Evolutionary conservation across 1,140 invertebrate genomes (phyloP).

Genomic region (Drosophila pectinifera): DNA sequence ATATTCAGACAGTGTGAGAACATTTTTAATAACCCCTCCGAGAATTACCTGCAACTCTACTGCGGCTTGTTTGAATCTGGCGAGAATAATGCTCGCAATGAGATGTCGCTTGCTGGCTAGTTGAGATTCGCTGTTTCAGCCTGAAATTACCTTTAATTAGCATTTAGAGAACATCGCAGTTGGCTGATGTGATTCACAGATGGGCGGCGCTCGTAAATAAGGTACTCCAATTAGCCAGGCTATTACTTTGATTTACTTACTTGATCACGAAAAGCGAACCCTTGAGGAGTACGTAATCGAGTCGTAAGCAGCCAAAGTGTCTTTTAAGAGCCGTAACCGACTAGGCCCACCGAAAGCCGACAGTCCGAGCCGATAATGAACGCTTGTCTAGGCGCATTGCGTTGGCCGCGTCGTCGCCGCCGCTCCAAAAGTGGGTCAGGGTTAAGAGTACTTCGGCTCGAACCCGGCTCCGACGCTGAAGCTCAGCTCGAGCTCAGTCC

Average conservation of each 20-base stretch:
- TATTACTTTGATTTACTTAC: constrained; percentile 44
- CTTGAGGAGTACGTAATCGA: constrained; percentile 27
- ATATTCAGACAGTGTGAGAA: constrained; percentile 70
- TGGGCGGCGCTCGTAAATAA: constrained; percentile 22
- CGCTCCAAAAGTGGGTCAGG: constrained; percentile 72
- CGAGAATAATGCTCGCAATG: constrained; percentile 45
- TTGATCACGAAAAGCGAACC: constrained; percentile 25
- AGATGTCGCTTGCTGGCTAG: constrained; percentile 59
- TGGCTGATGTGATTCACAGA: constrained; percentile 38
- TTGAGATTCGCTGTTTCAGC: constrained; percentile 18
- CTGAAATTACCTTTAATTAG: constrained; percentile 71
- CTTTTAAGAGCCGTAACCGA: constrained; percentile 37
- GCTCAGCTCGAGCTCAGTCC: background rate
- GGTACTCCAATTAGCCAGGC: constrained; percentile 34
- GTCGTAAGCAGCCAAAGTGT: constrained; percentile 18
- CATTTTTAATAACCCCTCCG: constrained; percentile 63
- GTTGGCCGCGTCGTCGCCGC: constrained; percentile 24
- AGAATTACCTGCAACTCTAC: constrained; percentile 55
- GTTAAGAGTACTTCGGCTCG: constrained; percentile 76
- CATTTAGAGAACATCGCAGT: constrained; percentile 63
- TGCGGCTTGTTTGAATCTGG: constrained; percentile 44
- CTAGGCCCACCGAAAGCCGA: constrained; percentile 23
- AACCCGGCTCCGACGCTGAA: constrained; percentile 20
- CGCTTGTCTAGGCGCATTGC: constrained; percentile 58
- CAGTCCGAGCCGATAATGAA: constrained; percentile 40